Evolutionary conservation across 2,113 vertebrate species (phyloP).

Genomic region (Oostethus manadensis): DNA sequence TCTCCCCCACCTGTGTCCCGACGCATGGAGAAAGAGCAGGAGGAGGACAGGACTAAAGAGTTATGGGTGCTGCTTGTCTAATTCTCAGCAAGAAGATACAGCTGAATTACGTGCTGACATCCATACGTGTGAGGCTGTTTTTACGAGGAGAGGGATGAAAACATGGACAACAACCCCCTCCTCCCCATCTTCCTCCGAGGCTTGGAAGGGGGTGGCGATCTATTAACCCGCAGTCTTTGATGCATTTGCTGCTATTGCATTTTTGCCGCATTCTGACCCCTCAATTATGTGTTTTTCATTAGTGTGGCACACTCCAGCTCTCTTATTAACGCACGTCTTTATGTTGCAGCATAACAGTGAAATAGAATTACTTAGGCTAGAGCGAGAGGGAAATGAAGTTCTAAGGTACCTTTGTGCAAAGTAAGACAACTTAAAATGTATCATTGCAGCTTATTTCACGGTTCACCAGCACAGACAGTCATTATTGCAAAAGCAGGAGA

Average conservation of each 20-base stretch:
- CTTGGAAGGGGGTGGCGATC: background rate
- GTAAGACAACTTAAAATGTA: constrained; percentile 42
- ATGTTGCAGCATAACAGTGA: constrained; percentile 44
- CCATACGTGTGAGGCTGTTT: constrained; percentile 31
- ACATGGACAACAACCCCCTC: constrained; percentile 13
- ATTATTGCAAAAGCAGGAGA: constrained; percentile 44
- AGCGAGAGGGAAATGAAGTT: constrained; percentile 54
- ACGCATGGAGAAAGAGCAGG: constrained; percentile 19
- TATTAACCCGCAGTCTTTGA: constrained; percentile 25
- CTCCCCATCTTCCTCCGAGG: background rate
- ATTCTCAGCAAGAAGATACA: constrained; percentile 51
- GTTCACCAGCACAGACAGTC: constrained; percentile 45
- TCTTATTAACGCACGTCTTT: constrained; percentile 54
- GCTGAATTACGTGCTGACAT: constrained; percentile 49
- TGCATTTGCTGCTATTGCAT: constrained; percentile 51
- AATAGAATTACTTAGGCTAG: constrained; percentile 51
- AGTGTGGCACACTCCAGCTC: constrained; percentile 24
- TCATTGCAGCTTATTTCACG: constrained; percentile 59
- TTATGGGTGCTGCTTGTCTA: constrained; percentile 56
- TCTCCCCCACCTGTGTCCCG: constrained; percentile 56
- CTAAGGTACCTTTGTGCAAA: constrained; percentile 36
- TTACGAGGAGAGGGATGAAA: constrained; percentile 16
- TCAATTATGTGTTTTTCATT: constrained; percentile 60
- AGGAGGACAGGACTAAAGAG: constrained; percentile 41
- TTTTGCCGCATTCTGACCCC: constrained; percentile 44